Base-by-base conservation (phyloP, 2,888 invertebrate species). In the Corythucha ciliata region DNA sequence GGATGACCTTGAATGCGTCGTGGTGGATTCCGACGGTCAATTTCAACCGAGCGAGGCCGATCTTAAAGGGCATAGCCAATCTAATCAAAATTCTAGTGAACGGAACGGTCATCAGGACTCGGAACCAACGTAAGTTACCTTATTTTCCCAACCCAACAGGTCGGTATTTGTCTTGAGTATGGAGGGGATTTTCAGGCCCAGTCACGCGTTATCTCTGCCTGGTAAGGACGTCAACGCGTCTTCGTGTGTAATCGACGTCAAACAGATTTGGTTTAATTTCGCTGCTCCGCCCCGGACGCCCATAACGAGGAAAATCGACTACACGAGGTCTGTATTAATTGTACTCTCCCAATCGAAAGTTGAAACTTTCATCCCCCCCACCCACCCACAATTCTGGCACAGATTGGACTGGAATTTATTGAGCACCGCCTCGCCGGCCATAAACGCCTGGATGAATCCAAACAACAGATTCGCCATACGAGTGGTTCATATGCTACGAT, bases 381-480 rank as follows among this genome's bases (percentile, higher is more conserved):
- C 7, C 16, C 34, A 34, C 14, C 18, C 10, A 34, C 14, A 4
- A 10, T 32, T 46, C 3, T 53, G 33, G 52, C 57, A 6, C 64
- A 83, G 92, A 62, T 72, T 92, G 62, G 94, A 96, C 69, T 96
- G 96, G 94, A 96, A 96, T 71, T 72, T 96, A 49, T 70, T 96
- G 47, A 93, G 92, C 66, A 94, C 94, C 2, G 92, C 92, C 5
- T 91, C 93, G 0, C 94, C 96, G 0, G 91, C 93, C 0, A 94
- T 96, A 61, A 92, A 92, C 65, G 93, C 94, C 1, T 96, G 96
- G 96, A 83, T 96, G 82, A 93, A 92, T 74, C 93, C 94, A 0
- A 83, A 86, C 67, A 92, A 93, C 72, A 76, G 91, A 16, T 77
- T 94, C 54, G 86, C 91, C 41, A 85, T 87, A 55, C 78, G 87